Base-by-base conservation (phyloP, 2,888 invertebrate species). In the Operophtera brumata region DNA sequence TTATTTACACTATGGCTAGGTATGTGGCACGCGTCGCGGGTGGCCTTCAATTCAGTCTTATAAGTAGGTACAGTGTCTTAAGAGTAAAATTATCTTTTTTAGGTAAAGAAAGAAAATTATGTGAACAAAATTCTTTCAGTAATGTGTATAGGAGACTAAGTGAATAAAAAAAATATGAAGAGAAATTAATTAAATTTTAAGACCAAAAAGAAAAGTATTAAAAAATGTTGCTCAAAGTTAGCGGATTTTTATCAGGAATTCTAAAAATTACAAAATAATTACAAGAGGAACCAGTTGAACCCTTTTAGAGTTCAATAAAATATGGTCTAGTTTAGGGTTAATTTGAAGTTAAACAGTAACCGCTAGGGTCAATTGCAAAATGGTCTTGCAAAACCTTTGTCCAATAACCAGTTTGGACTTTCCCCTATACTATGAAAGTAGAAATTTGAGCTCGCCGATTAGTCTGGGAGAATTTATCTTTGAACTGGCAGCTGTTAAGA, bases 1-100 rank as follows among this genome's bases (percentile, higher is more conserved):
- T 74, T 78, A 67, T 64, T 61, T 36, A 59, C 55, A 71, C 72
- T 86, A 86, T 80, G 74, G 78, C 83, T 85, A 84, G 53, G 62
- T 67, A 62, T 67, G 71, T 71, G 78, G 70, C 77, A 65, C 82
- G 77, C 69, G 66, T 68, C 67, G 78, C 79, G 80, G 75, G 77
- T 32, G 77, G 75, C 75, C 69, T 66, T 55, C 59, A 77, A 76
- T 61, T 89, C 89, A 89, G 89, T 89, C 89, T 89, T 89, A 86
- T 84, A 60, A 54, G 54, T 47, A 55, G 44, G 54, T 64, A 41
- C 64, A 57, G 54, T 60, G 59, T 62, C 47, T 64, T 56, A 58
- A 46, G 39, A 51, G 54, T 57, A 35, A 12, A 20, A 2, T 8
- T 4, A 13, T 2, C 1, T 13, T 4, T 2, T 12, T 12, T 6